A percentile compares a stretch with the other conserved stretches of the same genome.
phyloP scores from a whole-genome alignment of 1,140 invertebrate species.

The Neocloeon triangulifer region DNA sequence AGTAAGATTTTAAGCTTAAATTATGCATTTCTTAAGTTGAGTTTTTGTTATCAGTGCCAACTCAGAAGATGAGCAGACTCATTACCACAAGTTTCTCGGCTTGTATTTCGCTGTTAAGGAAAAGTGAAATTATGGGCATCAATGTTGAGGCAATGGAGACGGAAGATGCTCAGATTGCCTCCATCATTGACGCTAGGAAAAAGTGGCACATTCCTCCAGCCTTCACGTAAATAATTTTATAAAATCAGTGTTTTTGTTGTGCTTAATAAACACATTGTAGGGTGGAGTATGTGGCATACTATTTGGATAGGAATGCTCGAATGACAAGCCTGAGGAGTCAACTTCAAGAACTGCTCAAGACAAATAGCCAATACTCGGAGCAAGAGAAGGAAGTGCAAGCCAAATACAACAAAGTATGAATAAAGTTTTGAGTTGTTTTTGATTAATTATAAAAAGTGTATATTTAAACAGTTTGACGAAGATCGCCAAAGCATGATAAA shows the following conservation, averaged over 20 bases:
- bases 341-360: slow-evolving; percentile 45
- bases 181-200: slow-evolving; percentile 61
- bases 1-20: slow-evolving; percentile 26
- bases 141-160: slow-evolving; percentile 53
- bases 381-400: slow-evolving; percentile 47
- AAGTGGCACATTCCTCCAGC: slow-evolving; percentile 87
- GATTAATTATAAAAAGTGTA: no score
- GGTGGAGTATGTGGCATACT: slow-evolving; percentile 88
- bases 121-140: slow-evolving; percentile 79
- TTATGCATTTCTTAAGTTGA: slow-evolving; percentile 6
- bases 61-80: slow-evolving; percentile 79
- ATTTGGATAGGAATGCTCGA: slow-evolving; percentile 59
- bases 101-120: slow-evolving; percentile 55
- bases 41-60: slow-evolving; percentile 40
- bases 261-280: slow-evolving; percentile 21
- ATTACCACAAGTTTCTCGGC: slow-evolving; percentile 78
- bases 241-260: background rate
- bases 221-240: slow-evolving; percentile 20
- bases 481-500: no score
- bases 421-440: no score
- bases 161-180: slow-evolving; percentile 53
- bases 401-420: slow-evolving; percentile 52
- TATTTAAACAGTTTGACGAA: no score
- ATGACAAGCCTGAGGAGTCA: slow-evolving; percentile 54
- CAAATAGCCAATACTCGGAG: slow-evolving; percentile 43